Evolutionary conservation across 37 sponge, comb jelly and placozoan species (phyloP), one percentile per base, ranked within the genome.

Genomic region (Halisarca cf. caerulea): DNA sequence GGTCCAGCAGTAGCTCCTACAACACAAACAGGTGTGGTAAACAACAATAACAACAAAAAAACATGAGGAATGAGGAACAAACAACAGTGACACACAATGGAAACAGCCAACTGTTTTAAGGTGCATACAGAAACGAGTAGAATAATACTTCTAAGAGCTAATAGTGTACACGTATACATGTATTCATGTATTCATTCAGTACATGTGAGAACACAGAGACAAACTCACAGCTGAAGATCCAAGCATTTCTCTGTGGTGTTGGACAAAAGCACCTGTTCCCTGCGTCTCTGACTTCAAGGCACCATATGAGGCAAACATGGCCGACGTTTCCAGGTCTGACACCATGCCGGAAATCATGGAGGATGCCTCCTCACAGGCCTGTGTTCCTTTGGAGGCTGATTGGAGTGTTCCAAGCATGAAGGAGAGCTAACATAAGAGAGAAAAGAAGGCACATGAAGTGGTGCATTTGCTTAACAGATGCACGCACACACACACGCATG

Each of bases 261-360:
- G 32, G 2, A 30, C 83, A 74, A 82, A 82, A 37, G 77, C 77
- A 1, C 59, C 53, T 15, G 37, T 39, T 45, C 71, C 83, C 53
- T 20, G 35, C 0, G 53, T 18, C 45, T 84, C 85, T 21, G 78
- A 23, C 43, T 72, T 75, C 82, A 78, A 80, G 60, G 89, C 72
- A 9, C 89, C 85, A 18, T 85, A 70, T 5, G 88, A 62, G 61
- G 92, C 88, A 66, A 91, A 84, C 86, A 91, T 87, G 51, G 81
- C 53, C 51, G 82, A 81, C 35, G 92, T 91, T n/a, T 88, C 88
- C 35, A 91, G 66, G 38, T 91, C 92, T 20, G 88, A 88, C 23
- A 64, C 41, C 37, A 91, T 78, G 30, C 87, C 88, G 24, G 34
- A 34, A 45, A 91, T 80, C n/a, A 54, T 36, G 45, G 84, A 25